Evolutionary conservation across 1,140 invertebrate genomes (phyloP).

Genomic region (Druon quercuslanigerum): DNA sequence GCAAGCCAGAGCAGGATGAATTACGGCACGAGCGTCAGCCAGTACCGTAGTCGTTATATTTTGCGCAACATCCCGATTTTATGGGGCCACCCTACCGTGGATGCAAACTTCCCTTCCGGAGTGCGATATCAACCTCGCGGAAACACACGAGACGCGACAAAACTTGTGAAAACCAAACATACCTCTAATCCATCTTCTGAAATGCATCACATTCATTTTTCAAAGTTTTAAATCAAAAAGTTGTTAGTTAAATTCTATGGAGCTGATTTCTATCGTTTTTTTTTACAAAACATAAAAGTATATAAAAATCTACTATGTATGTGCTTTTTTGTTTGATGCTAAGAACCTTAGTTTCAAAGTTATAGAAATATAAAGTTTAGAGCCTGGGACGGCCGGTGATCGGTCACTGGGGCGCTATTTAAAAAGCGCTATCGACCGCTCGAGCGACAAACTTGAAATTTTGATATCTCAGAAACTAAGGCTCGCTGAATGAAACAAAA

Average conservation of each 20-base stretch:
- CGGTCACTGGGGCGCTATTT: neutral
- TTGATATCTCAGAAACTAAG: neutral
- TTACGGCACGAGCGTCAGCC: constrained; percentile 71
- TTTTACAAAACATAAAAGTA: too few species aligned
- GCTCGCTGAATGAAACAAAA: constrained; percentile 41
- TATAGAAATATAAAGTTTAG: neutral
- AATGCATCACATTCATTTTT: neutral
- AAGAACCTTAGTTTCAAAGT: neutral
- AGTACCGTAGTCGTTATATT: constrained; percentile 71
- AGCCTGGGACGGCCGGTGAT: neutral
- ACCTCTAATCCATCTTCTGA: constrained; percentile 38
- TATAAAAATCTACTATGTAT: too few species aligned
- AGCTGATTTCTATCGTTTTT: neutral
- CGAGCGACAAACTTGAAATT: constrained; percentile 6
- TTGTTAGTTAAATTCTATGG: neutral
- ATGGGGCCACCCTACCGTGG: constrained; percentile 65
- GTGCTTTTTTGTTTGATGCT: neutral
- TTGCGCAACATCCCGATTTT: constrained; percentile 76
- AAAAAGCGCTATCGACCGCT: neutral
- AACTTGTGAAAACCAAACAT: constrained; percentile 50
- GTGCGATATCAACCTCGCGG: constrained; percentile 50
- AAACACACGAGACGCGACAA: constrained; percentile 44
- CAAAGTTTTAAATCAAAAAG: neutral
- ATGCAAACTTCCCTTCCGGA: constrained; percentile 60
- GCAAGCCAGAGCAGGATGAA: constrained; percentile 66